phyloP scores from a whole-genome alignment of 23 tunicate genomes.

The Styela plicata region DNA sequence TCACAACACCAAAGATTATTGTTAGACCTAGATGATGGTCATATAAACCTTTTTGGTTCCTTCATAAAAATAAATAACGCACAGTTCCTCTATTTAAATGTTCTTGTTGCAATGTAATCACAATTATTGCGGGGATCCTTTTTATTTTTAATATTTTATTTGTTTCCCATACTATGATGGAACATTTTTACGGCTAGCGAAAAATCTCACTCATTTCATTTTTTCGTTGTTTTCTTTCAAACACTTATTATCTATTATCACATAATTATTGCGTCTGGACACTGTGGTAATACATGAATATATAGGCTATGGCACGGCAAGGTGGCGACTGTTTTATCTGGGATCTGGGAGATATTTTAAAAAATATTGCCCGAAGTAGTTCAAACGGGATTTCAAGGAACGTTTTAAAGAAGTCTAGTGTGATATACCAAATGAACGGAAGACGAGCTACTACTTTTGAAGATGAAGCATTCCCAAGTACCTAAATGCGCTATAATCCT shows the following conservation, averaged over 20 bases:
- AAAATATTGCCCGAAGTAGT: too few relatives aligned
- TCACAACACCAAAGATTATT: slow-evolving; percentile 5
- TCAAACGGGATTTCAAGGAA: too few relatives aligned
- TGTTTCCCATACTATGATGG: background rate
- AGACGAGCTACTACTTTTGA: too few relatives aligned
- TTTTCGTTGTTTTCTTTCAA: background rate
- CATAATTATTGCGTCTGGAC: slow-evolving; percentile 30
- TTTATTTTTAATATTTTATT: background rate
- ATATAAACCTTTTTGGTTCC: background rate
- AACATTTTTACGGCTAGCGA: background rate
- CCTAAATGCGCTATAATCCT: too few relatives aligned
- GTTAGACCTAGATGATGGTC: background rate
- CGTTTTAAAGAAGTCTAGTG: too few relatives aligned
- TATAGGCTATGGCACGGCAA: background rate
- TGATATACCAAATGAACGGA: too few relatives aligned
- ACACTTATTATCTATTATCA: background rate
- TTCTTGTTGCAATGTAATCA: background rate
- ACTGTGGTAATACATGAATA: slow-evolving; percentile 26
- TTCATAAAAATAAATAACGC: background rate
- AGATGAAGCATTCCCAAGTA: too few relatives aligned
- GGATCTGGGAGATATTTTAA: too few relatives aligned
- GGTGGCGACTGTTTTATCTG: background rate
- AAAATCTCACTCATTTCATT: background rate
- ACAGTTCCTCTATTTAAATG: background rate
- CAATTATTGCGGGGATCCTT: background rate